Evolutionary conservation across 2,113 vertebrate species (phyloP), one percentile per base, ranked within the genome.

Genomic region (Blennius ocellaris): DNA sequence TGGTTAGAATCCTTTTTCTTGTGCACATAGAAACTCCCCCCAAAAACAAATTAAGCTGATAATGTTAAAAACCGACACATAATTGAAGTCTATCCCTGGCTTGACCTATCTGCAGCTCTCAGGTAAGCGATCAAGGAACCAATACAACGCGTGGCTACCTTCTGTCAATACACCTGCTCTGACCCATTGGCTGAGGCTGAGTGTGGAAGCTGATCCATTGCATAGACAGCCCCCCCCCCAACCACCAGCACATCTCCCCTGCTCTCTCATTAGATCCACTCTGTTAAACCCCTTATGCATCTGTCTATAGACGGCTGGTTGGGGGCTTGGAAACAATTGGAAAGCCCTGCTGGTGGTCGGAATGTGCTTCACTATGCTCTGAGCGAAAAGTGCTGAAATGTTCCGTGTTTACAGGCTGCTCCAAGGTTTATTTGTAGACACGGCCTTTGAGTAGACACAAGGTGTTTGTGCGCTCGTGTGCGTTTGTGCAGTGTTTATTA

Each of bases 251-350:
- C 21, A 30, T 69, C 85, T 81, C 61, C 73, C 66, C 71, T 50
- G 66, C 82, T 48, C 82, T 85, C 82, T 82, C 87, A 88, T 92
- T 88, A 90, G 84, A 92, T 89, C 81, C 86, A 87, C 88, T 90
- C 87, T 87, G 82, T 90, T 92, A 91, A 87, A 84, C 86, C 67
- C 81, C 78, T 81, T 73, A 84, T 88, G 85, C 86, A 80, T 84
- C 81, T 76, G 84, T 88, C 88, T 86, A 81, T 85, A 58, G 55
- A 67, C 63, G 73, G 47, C 59, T 55, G 81, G 68, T 60, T 45
- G 53, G 72, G 70, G 51, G 72, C 65, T 69, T 73, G 63, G 75
- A 69, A 71, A 74, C 71, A 76, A 84, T 70, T 1, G 48, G 52
- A 38, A 38, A 76, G 61, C 79, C 17, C 75, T 45, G 72, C 52